Evolutionary conservation across 2,797 vertebrate species (phyloP).

Genomic region (Ctenosaura bakeri): DNA sequence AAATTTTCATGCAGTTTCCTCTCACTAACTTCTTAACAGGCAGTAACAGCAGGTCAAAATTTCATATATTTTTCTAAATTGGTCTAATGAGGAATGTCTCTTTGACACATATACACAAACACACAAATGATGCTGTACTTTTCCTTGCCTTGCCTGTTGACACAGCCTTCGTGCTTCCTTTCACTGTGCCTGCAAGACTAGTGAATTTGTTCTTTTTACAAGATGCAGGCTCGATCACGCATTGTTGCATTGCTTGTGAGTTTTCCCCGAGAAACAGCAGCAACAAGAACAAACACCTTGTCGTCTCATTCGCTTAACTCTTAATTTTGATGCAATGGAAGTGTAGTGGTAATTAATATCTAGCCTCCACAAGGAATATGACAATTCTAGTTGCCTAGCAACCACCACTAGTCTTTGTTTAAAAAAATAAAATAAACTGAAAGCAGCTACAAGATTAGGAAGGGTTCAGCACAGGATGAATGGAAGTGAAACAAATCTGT

Average conservation of each 20-base stretch:
- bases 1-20: background rate
- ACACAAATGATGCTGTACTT: background rate
- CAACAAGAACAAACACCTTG: background rate
- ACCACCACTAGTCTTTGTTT: background rate
- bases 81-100: background rate
- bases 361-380: slow-evolving; percentile 30
- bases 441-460: slow-evolving; percentile 16
- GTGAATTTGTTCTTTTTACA: background rate
- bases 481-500: background rate
- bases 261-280: background rate
- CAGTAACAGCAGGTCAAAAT: background rate
- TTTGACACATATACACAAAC: background rate
- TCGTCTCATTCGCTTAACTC: background rate
- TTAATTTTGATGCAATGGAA: slow-evolving; percentile 20
- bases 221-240: background rate
- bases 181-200: background rate
- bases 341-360: slow-evolving; percentile 27
- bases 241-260: background rate
- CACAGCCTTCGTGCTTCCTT: background rate
- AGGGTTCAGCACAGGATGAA: background rate
- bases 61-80: background rate
- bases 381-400: slow-evolving; percentile 35
- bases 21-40: background rate
- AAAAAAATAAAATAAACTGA: too few relatives aligned
- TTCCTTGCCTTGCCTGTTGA: background rate